Base-by-base conservation (phyloP, 1,140 invertebrate genomes). In the Papilio glaucus region DNA sequence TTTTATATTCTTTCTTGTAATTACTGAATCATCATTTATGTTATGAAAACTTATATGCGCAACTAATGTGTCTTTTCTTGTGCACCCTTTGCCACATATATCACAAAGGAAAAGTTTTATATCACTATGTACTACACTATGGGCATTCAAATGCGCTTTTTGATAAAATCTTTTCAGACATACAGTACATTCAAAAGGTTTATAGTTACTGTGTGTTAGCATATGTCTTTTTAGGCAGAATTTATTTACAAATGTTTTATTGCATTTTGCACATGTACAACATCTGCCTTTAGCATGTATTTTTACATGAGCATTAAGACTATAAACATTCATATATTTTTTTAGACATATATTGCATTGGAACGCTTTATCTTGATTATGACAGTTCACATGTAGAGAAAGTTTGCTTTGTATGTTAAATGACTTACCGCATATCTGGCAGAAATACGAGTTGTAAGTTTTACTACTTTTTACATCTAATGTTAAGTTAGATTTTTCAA, bases 151-250 rank as follows among this genome's bases (percentile, higher is more conserved):
- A 53, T 69, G 67, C 4, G 42, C n/a, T 33, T 33, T 69, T 39
- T 69, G 67, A 45, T 49, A 37, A 15, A 69, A 69, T 15, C 45
- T 69, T 69, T 69, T 69, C 8, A 49, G 15, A 69, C 67, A 69
- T 53, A 26, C 5, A 33, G 15, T 18, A 49, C 67, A 69, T 29
- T 69, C 26, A 49, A 33, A 69, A 7, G n/a, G 45, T 69, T 69
- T 69, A n/a, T 53, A 7, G 8, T 29, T 26, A 37, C 1, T 53
- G 33, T 69, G 67, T 37, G 13, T 53, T n/a, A 69, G n/a, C 6
- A 69, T 49, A 57, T 69, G 67, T 7, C 67, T 45, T 18, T 69
- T 33, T 53, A 69, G 53, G 29, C 67, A 53, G 18, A n/a, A 69
- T 69, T 69, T 69, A 53, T 69, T 69, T 10, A 7, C 8, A 38